Evolutionary conservation across 2,113 vertebrate species (phyloP).

Genomic region (Hemicordylus capensis): DNA sequence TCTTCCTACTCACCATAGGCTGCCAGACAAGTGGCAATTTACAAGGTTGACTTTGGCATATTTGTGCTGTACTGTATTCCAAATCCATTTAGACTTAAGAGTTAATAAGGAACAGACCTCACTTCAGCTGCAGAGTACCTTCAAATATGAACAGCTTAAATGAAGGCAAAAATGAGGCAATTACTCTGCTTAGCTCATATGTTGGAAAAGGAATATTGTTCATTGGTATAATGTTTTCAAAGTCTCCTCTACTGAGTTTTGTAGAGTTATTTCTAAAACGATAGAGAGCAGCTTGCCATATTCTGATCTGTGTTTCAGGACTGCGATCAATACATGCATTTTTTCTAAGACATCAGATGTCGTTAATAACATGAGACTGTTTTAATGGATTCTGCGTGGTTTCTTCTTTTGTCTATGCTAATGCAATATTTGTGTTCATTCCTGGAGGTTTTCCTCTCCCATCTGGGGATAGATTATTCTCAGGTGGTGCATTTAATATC

Average conservation of each 20-base stretch:
- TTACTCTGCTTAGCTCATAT: constrained; percentile 32
- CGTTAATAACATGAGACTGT: constrained; percentile 51
- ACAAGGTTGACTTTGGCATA: not conserved
- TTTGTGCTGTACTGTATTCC: not conserved
- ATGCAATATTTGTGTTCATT: constrained; percentile 36
- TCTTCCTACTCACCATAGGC: not conserved
- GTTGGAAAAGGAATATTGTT: constrained; percentile 22
- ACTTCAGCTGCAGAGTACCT: not conserved
- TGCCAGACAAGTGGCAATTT: too few species aligned
- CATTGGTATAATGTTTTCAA: constrained; percentile 32
- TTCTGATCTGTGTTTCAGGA: constrained; percentile 40
- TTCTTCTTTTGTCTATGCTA: constrained; percentile 57
- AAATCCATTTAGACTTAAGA: not conserved
- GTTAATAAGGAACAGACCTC: not conserved
- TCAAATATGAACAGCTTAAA: constrained; percentile 17
- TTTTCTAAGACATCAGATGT: constrained; percentile 4
- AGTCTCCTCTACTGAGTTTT: constrained; percentile 1
- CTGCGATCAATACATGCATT: constrained; percentile 13
- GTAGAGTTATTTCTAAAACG: constrained; percentile 29
- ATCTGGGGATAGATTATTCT: constrained; percentile 30
- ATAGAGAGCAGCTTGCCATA: constrained; percentile 26
- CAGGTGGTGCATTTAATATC: constrained; percentile 18
- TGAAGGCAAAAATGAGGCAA: constrained; percentile 31
- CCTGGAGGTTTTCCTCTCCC: constrained; percentile 36
- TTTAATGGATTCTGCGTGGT: constrained; percentile 52